A percentile compares a stretch with the other conserved stretches of the same genome.
These are phyloP conservation scores for Halichoeres trimaculatus DNA, from an alignment of 2,113 vertebrate genomes.

Conservation along the genomic window DNA sequence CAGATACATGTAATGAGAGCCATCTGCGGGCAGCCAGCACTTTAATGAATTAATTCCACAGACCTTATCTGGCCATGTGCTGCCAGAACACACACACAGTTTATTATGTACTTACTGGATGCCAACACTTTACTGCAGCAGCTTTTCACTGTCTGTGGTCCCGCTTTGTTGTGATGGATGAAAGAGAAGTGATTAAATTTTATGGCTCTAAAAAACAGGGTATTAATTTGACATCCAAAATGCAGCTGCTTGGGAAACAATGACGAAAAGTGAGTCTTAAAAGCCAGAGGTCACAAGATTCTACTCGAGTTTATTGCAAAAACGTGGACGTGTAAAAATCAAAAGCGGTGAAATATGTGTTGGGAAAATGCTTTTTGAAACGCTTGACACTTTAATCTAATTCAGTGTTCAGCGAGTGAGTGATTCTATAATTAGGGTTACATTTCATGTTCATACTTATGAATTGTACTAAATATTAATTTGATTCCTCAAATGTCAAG, in stretches of 20 bases:
- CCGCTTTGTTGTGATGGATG: neutral
- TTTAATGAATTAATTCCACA: conserved; percentile 47
- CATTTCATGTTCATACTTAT: too few relatives aligned
- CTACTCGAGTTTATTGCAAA: conserved; percentile 11
- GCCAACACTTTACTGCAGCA: neutral
- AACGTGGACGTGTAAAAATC: neutral
- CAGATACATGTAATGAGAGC: conserved; percentile 57
- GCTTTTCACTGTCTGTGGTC: neutral
- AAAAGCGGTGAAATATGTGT: conserved; percentile 15
- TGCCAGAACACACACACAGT: conserved; percentile 46
- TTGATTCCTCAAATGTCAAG: too few relatives aligned
- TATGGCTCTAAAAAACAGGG: neutral
- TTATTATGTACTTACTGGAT: conserved; percentile 28
- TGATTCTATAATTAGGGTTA: too few relatives aligned
- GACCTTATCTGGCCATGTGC: conserved; percentile 47
- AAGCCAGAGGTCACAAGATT: neutral
- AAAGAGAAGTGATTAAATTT: conserved; percentile 1
- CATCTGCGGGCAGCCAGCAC: conserved; percentile 39
- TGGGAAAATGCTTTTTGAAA: conserved; percentile 25
- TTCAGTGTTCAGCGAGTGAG: too few relatives aligned
- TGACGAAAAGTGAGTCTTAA: neutral
- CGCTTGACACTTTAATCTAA: neutral
- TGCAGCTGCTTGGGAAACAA: neutral
- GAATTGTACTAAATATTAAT: too few relatives aligned
- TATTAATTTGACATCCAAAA: neutral